These are phyloP conservation scores for Psophia crepitans DNA, from an alignment of 2,113 vertebrate species.

Conservation along the genomic window DNA sequence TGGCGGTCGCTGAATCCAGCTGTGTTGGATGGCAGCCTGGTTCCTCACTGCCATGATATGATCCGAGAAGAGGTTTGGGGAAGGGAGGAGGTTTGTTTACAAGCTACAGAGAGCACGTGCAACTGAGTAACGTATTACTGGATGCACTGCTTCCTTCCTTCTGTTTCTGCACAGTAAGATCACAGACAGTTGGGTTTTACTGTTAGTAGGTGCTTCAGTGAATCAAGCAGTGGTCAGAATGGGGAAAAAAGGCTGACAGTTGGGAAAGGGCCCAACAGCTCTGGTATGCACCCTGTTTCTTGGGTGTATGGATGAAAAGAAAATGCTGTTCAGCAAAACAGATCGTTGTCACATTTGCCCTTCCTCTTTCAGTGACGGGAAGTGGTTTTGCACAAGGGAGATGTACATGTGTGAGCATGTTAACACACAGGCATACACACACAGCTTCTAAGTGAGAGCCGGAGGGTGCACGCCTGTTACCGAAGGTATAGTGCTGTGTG, in stretches of 20 bases:
- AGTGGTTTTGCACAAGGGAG: neutral
- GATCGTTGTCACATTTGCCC: neutral
- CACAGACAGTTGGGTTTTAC: neutral
- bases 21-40: neutral
- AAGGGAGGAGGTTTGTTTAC: neutral
- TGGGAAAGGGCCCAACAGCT: neutral
- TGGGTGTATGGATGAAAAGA: neutral
- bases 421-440: neutral
- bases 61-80: neutral
- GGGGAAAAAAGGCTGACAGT: neutral
- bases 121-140: neutral
- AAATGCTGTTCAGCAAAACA: neutral
- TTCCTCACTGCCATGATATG: rapidly evolving
- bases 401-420: neutral
- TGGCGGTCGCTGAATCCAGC: neutral
- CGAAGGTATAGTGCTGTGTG: neutral
- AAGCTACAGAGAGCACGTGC: neutral
- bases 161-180: neutral
- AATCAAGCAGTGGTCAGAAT: neutral
- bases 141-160: neutral
- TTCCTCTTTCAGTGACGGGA: neutral
- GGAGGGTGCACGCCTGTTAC: neutral
- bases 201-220: neutral
- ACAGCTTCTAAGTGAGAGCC: neutral
- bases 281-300: neutral